Conservation (phyloP, 2,797 vertebrate species). For the Sebastes oblongus region DNA sequence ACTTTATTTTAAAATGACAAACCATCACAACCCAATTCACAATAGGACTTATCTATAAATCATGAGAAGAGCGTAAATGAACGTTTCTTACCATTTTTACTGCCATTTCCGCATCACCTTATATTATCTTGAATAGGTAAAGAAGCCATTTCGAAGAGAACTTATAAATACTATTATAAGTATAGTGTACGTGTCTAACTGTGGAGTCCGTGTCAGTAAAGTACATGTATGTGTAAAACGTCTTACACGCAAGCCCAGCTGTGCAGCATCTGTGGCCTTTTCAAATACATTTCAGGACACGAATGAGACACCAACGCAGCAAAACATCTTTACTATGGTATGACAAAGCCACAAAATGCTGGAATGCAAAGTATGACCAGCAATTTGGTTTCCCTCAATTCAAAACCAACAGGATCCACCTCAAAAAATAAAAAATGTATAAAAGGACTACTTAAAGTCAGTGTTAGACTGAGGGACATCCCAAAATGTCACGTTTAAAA, state of each 20-base stretch:
- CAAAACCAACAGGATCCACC: not conserved
- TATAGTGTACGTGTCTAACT: not conserved
- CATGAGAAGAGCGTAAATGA: no score
- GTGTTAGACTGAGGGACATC: not conserved
- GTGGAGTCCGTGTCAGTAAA: not conserved
- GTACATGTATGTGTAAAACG: not conserved
- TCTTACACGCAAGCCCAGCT: not conserved
- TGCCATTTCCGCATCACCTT: no score
- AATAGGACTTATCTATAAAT: no score
- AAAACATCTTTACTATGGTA: conserved; percentile 3
- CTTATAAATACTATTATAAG: not conserved
- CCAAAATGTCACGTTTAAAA: not conserved
- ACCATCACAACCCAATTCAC: no score
- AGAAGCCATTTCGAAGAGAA: not conserved
- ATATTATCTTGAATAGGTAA: no score
- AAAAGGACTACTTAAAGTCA: not conserved
- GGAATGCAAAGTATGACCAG: conserved; percentile 4
- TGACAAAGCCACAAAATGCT: conserved; percentile 32
- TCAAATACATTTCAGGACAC: not conserved
- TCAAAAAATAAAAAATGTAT: not conserved
- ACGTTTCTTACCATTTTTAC: no score
- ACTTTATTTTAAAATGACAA: no score
- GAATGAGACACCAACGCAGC: not conserved
- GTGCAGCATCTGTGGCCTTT: not conserved
- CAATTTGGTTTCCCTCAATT: conserved; percentile 9